Evolutionary conservation across 2,888 invertebrate genomes (phyloP).

Genomic region (Shargacucullia verbasci): DNA sequence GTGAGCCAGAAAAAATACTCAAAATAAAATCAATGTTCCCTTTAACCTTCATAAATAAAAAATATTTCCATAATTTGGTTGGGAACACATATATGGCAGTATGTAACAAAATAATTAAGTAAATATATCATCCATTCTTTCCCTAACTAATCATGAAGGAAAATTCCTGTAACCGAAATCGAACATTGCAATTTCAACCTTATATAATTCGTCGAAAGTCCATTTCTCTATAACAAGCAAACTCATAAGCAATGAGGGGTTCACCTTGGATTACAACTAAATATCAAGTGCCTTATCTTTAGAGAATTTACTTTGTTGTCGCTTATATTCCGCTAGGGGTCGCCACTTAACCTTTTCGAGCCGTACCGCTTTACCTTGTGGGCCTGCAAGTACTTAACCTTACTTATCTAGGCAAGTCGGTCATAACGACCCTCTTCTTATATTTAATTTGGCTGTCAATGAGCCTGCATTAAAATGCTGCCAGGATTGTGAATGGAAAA

Average conservation of each 20-base stretch:
- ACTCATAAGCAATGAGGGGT: constrained; percentile 50
- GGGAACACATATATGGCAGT: neutral
- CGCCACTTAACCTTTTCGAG: constrained; percentile 53
- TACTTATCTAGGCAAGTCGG: constrained; percentile 35
- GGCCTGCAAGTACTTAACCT: constrained; percentile 43
- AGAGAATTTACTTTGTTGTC: constrained; percentile 58
- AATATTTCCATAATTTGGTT: constrained; percentile 5
- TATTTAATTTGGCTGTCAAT: constrained; percentile 42
- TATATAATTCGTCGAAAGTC: neutral
- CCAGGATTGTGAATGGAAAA: neutral
- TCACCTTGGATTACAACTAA: constrained; percentile 52
- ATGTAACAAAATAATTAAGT: constrained; percentile 25
- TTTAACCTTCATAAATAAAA: no score
- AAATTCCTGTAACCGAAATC: constrained; percentile 22
- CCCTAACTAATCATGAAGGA: constrained; percentile 30
- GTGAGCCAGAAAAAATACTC: no score
- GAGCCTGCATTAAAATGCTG: constrained; percentile 15
- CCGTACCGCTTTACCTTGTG: constrained; percentile 34
- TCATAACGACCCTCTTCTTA: constrained; percentile 32
- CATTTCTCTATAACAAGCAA: constrained; percentile 11
- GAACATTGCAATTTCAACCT: constrained; percentile 14
- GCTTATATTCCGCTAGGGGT: constrained; percentile 44
- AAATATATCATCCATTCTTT: constrained; percentile 31
- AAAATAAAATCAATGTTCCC: no score
- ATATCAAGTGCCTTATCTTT: constrained; percentile 58